Evolutionary conservation across 2,113 vertebrate genomes (phyloP), one percentile per base, ranked within the genome.

Genomic region (Aviceda subcristata): DNA sequence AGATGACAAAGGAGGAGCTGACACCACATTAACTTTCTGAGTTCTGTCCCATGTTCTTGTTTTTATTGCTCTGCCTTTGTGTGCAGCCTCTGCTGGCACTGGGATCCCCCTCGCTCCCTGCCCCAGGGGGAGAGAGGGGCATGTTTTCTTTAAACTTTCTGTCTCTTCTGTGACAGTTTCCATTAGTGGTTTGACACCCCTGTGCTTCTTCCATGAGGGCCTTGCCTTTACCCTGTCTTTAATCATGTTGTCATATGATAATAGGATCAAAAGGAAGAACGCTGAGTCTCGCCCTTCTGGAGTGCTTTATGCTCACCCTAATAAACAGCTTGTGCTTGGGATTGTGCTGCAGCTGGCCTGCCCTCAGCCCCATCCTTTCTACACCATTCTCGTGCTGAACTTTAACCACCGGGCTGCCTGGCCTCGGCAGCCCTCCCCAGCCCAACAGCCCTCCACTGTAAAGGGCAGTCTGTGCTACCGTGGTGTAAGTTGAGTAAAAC

Each of bases 161-260:
- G 3, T 91, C 94, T 96, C 73, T 77, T 95, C 91, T 56, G 69
- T 95, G 96, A 97, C 97, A 96, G 89, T 97, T 97, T 95, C 95
- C 96, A 97, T 97, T 97, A 97, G 97, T 92, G 94, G 97, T 95
- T 97, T 97, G 96, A 94, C 96, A 96, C 92, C 91, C 97, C 91
- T 97, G 92, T 89, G 96, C 91, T 92, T 96, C 97, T 94, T 96
- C 95, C 95, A 95, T 72, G 86, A 96, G 94, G 80, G 94, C 94
- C 69, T 76, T 92, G 74, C 84, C 86, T 96, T 86, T 88, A 92
- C 97, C 66, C 90, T 87, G 97, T 94, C 94, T 96, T 96, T 97
- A 97, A 97, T 97, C 95, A 97, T 93, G 95, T 96, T 97, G 96
- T 97, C 97, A 93, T 94, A 94, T 86, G 96, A 97, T 97, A 97